Evolutionary conservation across 2,797 vertebrate species (phyloP).

Genomic region (Darevskia mixta): DNA sequence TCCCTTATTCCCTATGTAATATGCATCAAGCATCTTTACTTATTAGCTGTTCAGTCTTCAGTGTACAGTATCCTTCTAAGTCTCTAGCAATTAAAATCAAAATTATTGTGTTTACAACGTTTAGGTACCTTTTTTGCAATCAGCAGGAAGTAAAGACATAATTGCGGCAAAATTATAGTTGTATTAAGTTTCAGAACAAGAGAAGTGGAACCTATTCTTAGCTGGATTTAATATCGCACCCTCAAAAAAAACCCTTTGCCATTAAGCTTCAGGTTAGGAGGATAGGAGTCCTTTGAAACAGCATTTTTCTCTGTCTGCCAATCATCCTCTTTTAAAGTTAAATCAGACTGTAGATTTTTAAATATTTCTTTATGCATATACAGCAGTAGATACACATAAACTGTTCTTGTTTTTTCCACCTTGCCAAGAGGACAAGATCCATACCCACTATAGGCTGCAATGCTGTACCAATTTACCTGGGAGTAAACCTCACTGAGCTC

Average conservation of each 20-base stretch:
- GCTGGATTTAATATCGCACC: constrained; percentile 4
- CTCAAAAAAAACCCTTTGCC: constrained; percentile 15
- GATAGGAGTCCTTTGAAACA: constrained; percentile 29
- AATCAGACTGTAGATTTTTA: not conserved
- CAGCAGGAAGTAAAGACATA: constrained; percentile 10
- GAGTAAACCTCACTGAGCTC: no score
- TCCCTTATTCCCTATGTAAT: not conserved
- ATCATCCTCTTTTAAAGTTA: constrained; percentile 22
- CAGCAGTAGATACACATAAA: no score
- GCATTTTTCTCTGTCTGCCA: not conserved
- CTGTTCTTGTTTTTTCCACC: no score
- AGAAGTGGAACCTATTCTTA: constrained; percentile 38
- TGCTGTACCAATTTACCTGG: no score
- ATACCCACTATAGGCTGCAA: no score
- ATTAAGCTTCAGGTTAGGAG: not conserved
- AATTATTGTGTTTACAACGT: constrained; percentile 34
- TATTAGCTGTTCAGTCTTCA: constrained; percentile 19
- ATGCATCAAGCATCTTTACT: constrained; percentile 12
- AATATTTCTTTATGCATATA: no score
- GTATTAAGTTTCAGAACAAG: constrained; percentile 33
- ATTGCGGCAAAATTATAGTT: constrained; percentile 21
- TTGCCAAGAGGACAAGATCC: no score
- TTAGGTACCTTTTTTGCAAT: constrained; percentile 2
- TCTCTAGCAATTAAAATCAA: constrained; percentile 24
- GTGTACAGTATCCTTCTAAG: not conserved